Conservation (phyloP, 2,113 vertebrate species). For the Piprites chloris region DNA sequence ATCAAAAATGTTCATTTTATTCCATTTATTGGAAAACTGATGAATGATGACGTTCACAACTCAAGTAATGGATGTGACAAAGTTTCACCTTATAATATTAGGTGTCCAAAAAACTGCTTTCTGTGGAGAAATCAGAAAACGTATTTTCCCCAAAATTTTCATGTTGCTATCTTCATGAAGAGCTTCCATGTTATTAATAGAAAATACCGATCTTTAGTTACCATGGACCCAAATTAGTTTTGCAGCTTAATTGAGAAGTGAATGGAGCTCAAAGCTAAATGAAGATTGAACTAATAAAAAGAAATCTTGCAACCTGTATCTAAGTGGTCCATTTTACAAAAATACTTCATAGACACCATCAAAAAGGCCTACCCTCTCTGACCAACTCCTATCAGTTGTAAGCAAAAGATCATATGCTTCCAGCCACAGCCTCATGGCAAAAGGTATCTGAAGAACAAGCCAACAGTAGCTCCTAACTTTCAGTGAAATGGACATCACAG, state of each 20-base stretch:
- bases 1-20: not conserved
- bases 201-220: not conserved
- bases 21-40: not conserved
- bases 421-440: not conserved
- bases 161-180: not conserved
- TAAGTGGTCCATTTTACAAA: not conserved
- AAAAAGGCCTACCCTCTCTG: not conserved
- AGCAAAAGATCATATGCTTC: not conserved
- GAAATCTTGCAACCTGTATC: not conserved
- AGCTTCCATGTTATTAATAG: constrained; percentile 14
- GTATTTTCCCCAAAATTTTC: not conserved
- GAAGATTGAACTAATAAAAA: not conserved
- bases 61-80: not conserved
- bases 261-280: not conserved
- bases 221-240: not conserved
- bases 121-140: not conserved
- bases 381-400: not conserved
- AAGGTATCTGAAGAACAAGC: rapidly evolving
- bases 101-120: not conserved
- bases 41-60: not conserved
- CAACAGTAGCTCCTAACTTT: not conserved
- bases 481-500: not conserved
- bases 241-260: not conserved
- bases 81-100: not conserved
- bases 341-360: not conserved